Evolutionary conservation across 2,888 invertebrate genomes (phyloP).

Genomic region (Agrilus biguttatus): DNA sequence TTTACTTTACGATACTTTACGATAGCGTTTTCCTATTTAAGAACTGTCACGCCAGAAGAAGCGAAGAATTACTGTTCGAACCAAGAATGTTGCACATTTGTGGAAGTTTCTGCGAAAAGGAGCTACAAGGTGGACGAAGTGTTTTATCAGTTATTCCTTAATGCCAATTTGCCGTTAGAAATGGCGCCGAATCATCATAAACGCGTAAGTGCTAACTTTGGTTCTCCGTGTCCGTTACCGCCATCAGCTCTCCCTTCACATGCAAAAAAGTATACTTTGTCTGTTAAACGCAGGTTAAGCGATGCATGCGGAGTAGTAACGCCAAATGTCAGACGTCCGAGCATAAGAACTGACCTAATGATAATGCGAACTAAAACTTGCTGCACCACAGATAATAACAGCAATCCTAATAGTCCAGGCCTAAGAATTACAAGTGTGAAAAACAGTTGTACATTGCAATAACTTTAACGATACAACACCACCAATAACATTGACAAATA

Average conservation of each 20-base stretch:
- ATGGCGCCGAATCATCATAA: conserved; percentile 84
- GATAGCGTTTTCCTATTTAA: conserved; percentile 22
- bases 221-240: conserved; percentile 58
- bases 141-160: conserved; percentile 69
- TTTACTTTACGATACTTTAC: too few species aligned
- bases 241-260: conserved; percentile 50
- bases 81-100: conserved; percentile 65
- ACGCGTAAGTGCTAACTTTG: conserved; percentile 63
- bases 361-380: conserved; percentile 75
- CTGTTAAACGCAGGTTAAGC: conserved; percentile 67
- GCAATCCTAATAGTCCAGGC: conserved; percentile 25
- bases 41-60: conserved; percentile 65
- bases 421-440: conserved; percentile 22
- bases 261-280: conserved; percentile 59
- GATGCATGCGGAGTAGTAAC: conserved; percentile 82
- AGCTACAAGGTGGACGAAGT: conserved; percentile 70
- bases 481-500: too few species aligned
- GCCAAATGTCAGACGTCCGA: conserved; percentile 75
- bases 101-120: conserved; percentile 73
- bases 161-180: conserved; percentile 70
- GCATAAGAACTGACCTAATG: conserved; percentile 77
- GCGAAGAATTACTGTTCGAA: conserved; percentile 62
- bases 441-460: conserved; percentile 21
- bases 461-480: conserved; percentile 3
- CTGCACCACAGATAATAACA: conserved; percentile 47